Conservation (phyloP, 35 echinoderm and acorn worm species). For the Hemicentrotus pulcherrimus region DNA sequence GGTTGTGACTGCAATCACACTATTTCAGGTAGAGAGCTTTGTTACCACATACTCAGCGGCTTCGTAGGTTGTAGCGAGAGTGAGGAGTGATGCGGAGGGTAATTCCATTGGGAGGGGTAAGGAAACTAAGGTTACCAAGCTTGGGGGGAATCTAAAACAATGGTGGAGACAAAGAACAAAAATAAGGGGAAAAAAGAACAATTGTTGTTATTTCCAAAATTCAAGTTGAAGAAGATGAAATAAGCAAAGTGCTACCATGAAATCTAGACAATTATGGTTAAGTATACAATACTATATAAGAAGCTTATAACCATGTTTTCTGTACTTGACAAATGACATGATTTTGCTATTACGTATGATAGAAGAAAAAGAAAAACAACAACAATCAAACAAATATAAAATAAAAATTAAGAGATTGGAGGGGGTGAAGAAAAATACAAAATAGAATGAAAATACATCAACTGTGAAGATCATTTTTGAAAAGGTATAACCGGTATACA, state of each 20-base stretch:
- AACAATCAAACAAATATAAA: no score
- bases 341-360: no score
- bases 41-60: neutral
- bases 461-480: no score
- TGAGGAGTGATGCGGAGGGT: constrained; percentile 53
- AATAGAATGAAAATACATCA: no score
- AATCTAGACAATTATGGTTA: neutral
- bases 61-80: neutral
- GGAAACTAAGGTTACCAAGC: constrained; percentile 53
- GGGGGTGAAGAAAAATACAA: no score
- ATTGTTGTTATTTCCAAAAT: no score
- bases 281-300: neutral
- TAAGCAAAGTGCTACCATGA: no score
- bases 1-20: neutral
- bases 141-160: constrained; percentile 69
- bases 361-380: no score
- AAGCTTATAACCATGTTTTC: neutral
- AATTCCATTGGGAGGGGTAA: constrained; percentile 64
- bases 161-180: neutral
- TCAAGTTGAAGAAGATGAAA: no score
- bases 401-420: no score
- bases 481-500: no score
- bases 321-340: neutral
- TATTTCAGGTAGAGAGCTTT: neutral
- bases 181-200: no score